Conservation (phyloP, 1,140 invertebrate species). For the Drosophila subobscura region DNA sequence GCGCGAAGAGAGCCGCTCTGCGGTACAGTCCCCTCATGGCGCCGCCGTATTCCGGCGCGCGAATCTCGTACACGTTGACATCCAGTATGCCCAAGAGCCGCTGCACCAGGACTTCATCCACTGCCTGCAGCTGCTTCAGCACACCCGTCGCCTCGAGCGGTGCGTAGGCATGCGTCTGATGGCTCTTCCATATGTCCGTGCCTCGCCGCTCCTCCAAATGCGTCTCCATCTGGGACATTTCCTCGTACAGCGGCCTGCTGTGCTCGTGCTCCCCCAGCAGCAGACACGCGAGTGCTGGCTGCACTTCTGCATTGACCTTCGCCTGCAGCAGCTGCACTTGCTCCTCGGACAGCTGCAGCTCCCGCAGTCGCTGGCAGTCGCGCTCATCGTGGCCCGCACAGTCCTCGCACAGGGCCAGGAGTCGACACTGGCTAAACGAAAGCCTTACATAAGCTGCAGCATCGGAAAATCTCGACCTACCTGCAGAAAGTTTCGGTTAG, state of each 20-base stretch:
- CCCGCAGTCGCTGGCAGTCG: slow-evolving; percentile 58
- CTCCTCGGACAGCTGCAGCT: slow-evolving; percentile 30
- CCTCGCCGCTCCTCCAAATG: slow-evolving; percentile 85
- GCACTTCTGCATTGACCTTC: slow-evolving; percentile 38
- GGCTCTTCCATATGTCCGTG: slow-evolving; percentile 86
- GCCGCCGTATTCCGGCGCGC: slow-evolving; percentile 84
- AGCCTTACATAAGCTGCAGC: slow-evolving; percentile 10
- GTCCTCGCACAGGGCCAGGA: slow-evolving; percentile 87
- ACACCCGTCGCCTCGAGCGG: slow-evolving; percentile 57
- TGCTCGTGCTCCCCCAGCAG: slow-evolving; percentile 86
- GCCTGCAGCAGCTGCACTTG: slow-evolving; percentile 49
- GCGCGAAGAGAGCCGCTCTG: slow-evolving; percentile 87
- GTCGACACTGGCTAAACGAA: slow-evolving; percentile 85
- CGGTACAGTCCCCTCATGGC: slow-evolving; percentile 87
- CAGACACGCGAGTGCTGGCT: slow-evolving; percentile 57
- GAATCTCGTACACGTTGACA: slow-evolving; percentile 88
- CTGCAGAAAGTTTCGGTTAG: slow-evolving; percentile 73
- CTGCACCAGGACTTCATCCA: slow-evolving; percentile 85
- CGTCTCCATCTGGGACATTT: slow-evolving; percentile 86
- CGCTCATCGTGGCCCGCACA: slow-evolving; percentile 85
- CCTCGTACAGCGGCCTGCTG: slow-evolving; percentile 85
- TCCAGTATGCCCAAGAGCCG: slow-evolving; percentile 87
- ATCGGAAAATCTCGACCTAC: slow-evolving; percentile 51
- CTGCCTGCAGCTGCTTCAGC: slow-evolving; percentile 56
- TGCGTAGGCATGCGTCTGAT: slow-evolving; percentile 85